Base-by-base conservation (phyloP, 2,113 vertebrate species). In the Bostrychus sinensis region DNA sequence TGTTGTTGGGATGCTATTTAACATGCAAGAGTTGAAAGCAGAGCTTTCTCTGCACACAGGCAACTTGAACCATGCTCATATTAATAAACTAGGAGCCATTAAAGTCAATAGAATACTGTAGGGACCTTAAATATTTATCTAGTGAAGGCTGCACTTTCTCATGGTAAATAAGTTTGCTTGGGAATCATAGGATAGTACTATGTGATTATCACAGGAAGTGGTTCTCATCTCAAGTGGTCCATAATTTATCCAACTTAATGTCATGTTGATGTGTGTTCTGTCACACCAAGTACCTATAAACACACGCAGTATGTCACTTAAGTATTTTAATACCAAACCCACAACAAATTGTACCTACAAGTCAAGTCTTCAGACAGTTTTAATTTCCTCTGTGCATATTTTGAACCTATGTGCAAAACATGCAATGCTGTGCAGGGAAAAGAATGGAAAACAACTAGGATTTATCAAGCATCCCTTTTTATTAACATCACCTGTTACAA, bases 401-500 rank as follows among this genome's bases (percentile, higher is more conserved):
- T 32, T 32, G n/a, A 32, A 32, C 30, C 8, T 3, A 32, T 32
- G 30, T 32, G 30, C 3, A 1, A 30, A 30, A 32, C 5, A 32
- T 10, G n/a, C 78, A 79, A 11, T 83, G 65, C 69, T 72, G 41
- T 7, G 2, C 26, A 20, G 16, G 3, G 16, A 30, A 32, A 42
- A 9, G 4, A 63, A 70, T 13, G 64, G 57, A 72, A 26, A 45
- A 82, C 22, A 20, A 20, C 16, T n/a, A 54, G 72, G 67, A 82
- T 86, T 88, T 89, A 91, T 89, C 84, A 92, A 93, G 92, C 90
- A 92, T 93, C 91, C 89, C 89, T 92, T 93, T 51, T 93, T 92
- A 93, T 89, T 92, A 91, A 89, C 85, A 78, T 86, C 88, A 89
- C 90, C 87, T 79, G 70, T 89, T 92, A 92, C 89, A 93, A 92